Conservation (phyloP, 2,888 invertebrate genomes). For the Pheosia gnoma region DNA sequence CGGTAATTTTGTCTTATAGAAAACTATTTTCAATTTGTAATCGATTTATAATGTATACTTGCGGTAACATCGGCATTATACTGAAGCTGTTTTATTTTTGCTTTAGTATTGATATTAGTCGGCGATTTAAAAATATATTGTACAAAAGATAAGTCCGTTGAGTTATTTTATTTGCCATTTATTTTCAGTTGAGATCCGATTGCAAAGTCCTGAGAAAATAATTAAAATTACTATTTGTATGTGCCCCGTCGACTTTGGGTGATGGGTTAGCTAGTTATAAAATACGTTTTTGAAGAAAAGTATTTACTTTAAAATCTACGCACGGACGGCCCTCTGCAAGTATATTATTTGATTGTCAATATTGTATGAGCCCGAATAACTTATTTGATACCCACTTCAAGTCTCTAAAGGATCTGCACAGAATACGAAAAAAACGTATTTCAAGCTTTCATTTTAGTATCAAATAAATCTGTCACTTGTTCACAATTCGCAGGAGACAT, state of each 20-base stretch:
- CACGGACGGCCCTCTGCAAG: not conserved
- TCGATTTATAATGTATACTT: no score
- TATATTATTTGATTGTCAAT: not conserved
- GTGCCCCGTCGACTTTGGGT: no score
- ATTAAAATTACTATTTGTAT: no score
- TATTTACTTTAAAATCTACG: not conserved
- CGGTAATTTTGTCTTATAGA: not conserved
- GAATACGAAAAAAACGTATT: conserved; percentile 21
- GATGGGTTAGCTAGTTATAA: no score
- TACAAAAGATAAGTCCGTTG: no score
- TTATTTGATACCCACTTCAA: conserved; percentile 11
- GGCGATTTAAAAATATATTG: no score
- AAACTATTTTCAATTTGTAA: not conserved
- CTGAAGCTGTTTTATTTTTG: no score
- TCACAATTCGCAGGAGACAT: conserved; percentile 33
- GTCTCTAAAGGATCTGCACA: conserved; percentile 13
- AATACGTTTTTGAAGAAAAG: not conserved
- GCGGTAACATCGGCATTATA: no score
- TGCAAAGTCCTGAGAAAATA: no score
- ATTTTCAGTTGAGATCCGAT: no score
- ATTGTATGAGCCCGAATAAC: conserved; percentile 1
- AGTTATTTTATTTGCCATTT: no score
- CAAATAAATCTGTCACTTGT: conserved; percentile 38
- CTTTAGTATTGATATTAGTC: no score
- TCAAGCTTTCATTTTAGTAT: conserved; percentile 24